A percentile compares a stretch with the other conserved stretches of the same genome.
Evolutionary conservation across 2,888 invertebrate species (phyloP).

Genomic region (Drosophila limbata): DNA sequence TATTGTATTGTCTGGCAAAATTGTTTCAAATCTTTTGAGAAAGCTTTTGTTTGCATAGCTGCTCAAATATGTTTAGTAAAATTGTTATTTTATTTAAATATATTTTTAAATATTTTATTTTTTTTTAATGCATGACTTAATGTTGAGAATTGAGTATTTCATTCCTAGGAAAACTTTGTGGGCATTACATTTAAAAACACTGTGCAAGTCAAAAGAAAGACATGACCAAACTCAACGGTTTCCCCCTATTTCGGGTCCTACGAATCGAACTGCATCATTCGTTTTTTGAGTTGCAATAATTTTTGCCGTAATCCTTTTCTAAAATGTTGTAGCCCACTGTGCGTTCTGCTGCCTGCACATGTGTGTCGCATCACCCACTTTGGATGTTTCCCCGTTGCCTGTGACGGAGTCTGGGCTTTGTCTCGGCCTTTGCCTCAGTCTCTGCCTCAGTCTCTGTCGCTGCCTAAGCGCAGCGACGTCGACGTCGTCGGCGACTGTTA

Average conservation of each 20-base stretch:
- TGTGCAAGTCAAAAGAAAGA: no score
- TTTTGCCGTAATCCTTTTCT: not conserved
- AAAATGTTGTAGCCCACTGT: not conserved
- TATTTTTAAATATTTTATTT: not conserved
- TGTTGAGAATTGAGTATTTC: not conserved
- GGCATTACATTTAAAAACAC: not conserved
- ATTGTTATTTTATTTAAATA: no score
- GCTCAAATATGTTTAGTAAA: no score
- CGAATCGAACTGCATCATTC: no score
- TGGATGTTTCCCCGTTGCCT: slow-evolving; percentile 36
- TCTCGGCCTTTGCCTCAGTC: not conserved
- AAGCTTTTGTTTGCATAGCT: not conserved
- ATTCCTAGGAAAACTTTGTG: not conserved
- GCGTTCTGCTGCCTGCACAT: slow-evolving; percentile 26
- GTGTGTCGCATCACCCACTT: slow-evolving; percentile 61
- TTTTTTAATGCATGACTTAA: not conserved
- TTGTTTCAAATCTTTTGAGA: not conserved
- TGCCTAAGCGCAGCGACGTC: slow-evolving; percentile 40
- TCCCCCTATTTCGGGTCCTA: no score
- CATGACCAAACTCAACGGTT: no score
- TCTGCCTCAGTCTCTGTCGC: slow-evolving; percentile 8
- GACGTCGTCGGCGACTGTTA: slow-evolving; percentile 56
- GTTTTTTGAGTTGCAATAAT: no score
- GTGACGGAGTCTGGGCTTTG: slow-evolving; percentile 38
- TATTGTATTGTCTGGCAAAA: not conserved